phyloP scores from a whole-genome alignment of 2,113 vertebrate genomes.

The Sterna hirundo region DNA sequence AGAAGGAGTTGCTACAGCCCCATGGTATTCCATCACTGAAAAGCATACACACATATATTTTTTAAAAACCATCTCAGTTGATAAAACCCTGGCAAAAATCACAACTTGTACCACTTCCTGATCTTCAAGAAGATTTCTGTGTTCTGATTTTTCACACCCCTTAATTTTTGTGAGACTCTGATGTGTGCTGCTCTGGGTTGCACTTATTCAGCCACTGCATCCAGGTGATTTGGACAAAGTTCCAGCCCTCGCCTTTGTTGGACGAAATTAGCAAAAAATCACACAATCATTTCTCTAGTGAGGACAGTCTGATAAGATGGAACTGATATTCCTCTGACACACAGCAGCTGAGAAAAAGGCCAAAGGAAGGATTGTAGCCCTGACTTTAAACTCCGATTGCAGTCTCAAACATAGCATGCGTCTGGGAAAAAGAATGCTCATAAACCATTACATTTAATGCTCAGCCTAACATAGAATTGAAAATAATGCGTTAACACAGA shows the following conservation, averaged over 20 bases:
- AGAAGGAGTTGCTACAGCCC: neutral
- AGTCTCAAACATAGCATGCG: neutral
- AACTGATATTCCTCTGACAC: neutral
- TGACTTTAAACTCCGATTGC: neutral
- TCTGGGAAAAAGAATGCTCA: neutral
- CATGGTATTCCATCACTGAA: neutral
- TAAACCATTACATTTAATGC: neutral
- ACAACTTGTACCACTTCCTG: neutral
- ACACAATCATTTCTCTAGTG: neutral
- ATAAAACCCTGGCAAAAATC: neutral
- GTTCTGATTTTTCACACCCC: neutral
- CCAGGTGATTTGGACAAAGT: neutral
- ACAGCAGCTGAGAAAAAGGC: neutral
- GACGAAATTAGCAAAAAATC: neutral
- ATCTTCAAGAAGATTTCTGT: neutral
- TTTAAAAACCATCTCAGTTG: neutral
- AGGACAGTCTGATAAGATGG: neutral
- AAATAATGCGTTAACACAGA: neutral
- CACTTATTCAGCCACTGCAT: neutral
- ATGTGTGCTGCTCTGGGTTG: neutral
- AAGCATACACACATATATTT: fast-evolving
- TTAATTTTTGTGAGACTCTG: neutral
- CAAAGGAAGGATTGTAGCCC: neutral
- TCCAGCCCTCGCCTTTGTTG: neutral
- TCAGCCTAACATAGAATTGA: neutral